Percentiles rank a stretch among this genome's conserved stretches.
Evolutionary conservation across 2,797 vertebrate genomes (phyloP).

Genomic region (Melanotaenia boesemani): DNA sequence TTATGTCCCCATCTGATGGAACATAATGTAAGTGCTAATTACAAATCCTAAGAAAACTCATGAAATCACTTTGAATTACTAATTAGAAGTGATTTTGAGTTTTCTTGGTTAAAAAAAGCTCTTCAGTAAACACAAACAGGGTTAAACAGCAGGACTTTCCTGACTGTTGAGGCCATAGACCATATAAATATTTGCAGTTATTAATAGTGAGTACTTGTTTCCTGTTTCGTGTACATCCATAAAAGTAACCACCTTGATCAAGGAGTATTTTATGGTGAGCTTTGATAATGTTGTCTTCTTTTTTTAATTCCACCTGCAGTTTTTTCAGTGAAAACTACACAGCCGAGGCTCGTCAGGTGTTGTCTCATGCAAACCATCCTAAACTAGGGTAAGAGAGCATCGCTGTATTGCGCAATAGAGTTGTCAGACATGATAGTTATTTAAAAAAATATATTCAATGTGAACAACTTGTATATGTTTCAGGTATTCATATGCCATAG

Average conservation of each 20-base stretch:
- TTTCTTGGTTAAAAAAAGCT: not conserved
- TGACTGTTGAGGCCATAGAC: not conserved
- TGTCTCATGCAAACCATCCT: conserved; percentile 94
- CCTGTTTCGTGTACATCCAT: not conserved
- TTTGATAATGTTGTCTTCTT: not conserved
- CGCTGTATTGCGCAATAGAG: not conserved
- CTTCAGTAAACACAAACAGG: not conserved
- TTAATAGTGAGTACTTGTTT: not conserved
- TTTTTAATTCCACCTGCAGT: conserved; percentile 71
- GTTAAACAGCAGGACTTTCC: not conserved
- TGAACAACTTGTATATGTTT: conserved; percentile 20
- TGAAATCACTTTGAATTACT: too few relatives aligned
- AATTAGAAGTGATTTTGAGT: not conserved
- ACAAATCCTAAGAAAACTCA: too few relatives aligned
- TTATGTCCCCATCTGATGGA: not conserved
- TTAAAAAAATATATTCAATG: not conserved
- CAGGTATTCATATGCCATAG: conserved; percentile 98
- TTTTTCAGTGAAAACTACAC: conserved; percentile 97
- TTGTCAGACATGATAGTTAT: not conserved
- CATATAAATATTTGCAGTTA: not conserved
- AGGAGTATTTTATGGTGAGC: not conserved
- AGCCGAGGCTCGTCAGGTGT: conserved; percentile 88
- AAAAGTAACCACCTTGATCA: not conserved
- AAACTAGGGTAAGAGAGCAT: conserved; percentile 89
- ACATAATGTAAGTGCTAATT: not conserved